phyloP scores from a whole-genome alignment of 2,113 vertebrate genomes.

The Ageneiosus marmoratus region DNA sequence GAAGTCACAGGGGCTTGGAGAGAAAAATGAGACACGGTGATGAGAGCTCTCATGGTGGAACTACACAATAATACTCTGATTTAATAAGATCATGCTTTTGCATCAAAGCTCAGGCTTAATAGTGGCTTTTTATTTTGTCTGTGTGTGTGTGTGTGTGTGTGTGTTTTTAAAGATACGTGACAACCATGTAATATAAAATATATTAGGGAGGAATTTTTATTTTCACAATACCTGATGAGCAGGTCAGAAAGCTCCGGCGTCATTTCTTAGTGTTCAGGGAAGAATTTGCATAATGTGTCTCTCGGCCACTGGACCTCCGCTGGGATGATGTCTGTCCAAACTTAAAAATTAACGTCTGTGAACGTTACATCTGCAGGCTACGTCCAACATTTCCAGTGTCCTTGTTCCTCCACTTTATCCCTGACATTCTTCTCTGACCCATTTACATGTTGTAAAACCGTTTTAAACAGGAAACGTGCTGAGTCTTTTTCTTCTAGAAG shows the following conservation, averaged over 20 bases:
- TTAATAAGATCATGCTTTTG: neutral
- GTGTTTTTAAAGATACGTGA: neutral
- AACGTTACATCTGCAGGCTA: constrained; percentile 1
- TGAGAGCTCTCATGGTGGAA: neutral
- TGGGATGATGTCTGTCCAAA: constrained; percentile 17
- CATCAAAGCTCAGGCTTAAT: constrained; percentile 9
- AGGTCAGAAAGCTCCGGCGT: neutral
- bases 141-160: neutral
- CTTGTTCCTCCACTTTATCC: neutral
- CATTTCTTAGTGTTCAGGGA: neutral
- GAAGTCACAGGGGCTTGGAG: neutral
- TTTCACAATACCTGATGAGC: neutral
- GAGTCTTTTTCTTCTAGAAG: too few relatives aligned
- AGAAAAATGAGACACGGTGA: neutral
- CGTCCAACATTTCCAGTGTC: neutral
- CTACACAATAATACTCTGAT: constrained; percentile 23
- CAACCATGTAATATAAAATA: too few relatives aligned
- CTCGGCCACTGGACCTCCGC: neutral
- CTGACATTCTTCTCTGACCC: neutral
- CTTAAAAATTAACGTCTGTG: constrained; percentile 18
- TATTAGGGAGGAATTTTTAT: neutral
- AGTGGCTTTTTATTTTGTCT: neutral
- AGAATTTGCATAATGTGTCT: neutral
- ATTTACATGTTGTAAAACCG: neutral
- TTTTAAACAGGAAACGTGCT: neutral